Conservation (phyloP, 2,113 vertebrate species). For the Ibidorhyncha struthersii region DNA sequence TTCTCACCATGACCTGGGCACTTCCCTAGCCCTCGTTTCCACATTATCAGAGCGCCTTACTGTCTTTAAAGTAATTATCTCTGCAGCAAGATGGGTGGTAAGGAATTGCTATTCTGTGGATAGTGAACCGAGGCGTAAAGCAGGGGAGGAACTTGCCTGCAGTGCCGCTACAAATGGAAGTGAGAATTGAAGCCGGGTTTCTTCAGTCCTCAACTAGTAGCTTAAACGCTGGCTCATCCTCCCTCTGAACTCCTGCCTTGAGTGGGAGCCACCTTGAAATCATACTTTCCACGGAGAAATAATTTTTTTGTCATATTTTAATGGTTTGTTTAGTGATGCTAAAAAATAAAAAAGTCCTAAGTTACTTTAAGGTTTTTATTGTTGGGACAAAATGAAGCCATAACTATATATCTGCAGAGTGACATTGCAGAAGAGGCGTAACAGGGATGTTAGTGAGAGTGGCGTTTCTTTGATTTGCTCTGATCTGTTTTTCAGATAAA, state of each 20-base stretch:
- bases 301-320: background rate
- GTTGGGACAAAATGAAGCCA: background rate
- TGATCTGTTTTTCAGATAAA: slow-evolving; percentile 75
- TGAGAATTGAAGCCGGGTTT: background rate
- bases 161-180: background rate
- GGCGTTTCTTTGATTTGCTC: background rate
- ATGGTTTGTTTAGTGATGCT: background rate
- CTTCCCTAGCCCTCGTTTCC: background rate
- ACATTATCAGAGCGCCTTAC: background rate
- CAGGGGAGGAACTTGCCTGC: background rate
- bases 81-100: background rate
- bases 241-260: background rate
- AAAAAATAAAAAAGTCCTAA: background rate
- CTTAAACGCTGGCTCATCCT: background rate
- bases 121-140: background rate
- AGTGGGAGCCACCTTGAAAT: background rate
- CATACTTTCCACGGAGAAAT: slow-evolving; percentile 3
- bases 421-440: background rate
- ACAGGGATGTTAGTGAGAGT: background rate
- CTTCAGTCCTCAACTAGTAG: background rate
- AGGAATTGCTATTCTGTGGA: background rate
- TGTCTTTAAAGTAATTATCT: background rate
- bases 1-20: background rate
- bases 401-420: background rate
- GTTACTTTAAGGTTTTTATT: background rate